Base-by-base conservation (phyloP, 2,797 vertebrate genomes). In the Poecilia wingei region DNA sequence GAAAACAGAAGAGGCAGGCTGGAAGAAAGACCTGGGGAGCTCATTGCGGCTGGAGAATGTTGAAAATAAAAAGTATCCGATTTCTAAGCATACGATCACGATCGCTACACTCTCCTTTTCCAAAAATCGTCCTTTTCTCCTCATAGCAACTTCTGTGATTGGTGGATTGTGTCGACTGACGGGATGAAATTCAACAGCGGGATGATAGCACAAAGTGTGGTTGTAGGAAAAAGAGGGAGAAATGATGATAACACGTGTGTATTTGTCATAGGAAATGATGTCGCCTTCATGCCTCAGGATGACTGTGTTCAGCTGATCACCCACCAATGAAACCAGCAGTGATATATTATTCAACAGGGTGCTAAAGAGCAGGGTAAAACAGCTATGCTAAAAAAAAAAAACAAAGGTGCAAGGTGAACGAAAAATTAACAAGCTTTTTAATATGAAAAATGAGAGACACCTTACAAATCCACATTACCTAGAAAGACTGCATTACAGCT, bases 11-110 rank as follows among this genome's bases (percentile, higher is more conserved):
- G 93, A 77, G 92, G 92, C 87, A 92, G 93, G 81, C 92, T 96
- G 66, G 91, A 94, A 59, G 92, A 93, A 88, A 94, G 95, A 85
- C 87, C 94, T 0, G 95, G 93, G 49, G 95, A 96, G 89, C 94
- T 96, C 76, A 96, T 96, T 20, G 90, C 94, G n/a, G 96, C 96
- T 14, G 96, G 95, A 78, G 95, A 96, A 85, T 96, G 95, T 90
- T 96, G 86, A 96, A 66, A 49, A 8, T 8, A 41, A 41, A 41
- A 75, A 55, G 79, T 4, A 3, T 1, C 72, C 75, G 70, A 79
- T 84, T 82, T 25, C 39, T 72, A 79, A 82, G 69, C 78, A 80
- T 80, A 83, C 68, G 39, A 90, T 91, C 76, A 83, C 72, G 72
- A 83, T 69, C 76, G 69, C 84, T 77, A 85, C 79, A 90, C 72